phyloP scores from a whole-genome alignment of 2,888 invertebrate species.

The Pseudococcus jackbeardsleyi region DNA sequence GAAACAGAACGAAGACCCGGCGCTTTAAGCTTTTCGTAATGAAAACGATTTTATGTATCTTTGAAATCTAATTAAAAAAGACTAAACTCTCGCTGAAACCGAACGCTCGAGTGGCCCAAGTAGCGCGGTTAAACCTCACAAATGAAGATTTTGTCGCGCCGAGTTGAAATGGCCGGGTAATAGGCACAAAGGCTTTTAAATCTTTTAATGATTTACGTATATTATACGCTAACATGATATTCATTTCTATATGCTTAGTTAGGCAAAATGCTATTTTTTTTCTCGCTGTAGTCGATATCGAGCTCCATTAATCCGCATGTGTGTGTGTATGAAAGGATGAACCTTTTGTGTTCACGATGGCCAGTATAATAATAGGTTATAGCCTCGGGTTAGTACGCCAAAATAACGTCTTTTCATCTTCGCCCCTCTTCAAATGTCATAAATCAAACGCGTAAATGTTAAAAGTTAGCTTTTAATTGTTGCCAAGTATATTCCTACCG shows the following conservation, averaged over 20 bases:
- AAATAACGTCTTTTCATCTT: constrained; percentile 48
- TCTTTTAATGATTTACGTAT: constrained; percentile 32
- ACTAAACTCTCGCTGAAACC: constrained; percentile 11
- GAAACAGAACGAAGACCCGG: constrained; percentile 36
- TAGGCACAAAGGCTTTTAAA: constrained; percentile 23
- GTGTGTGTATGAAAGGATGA: neutral
- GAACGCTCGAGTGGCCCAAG: constrained; percentile 2
- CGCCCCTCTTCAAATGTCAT: constrained; percentile 26
- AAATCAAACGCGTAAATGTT: constrained; percentile 48
- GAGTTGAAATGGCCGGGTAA: neutral
- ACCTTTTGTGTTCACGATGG: neutral
- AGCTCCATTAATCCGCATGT: constrained; percentile 33
- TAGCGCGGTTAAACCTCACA: neutral
- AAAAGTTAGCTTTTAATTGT: constrained; percentile 52
- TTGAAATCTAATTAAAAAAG: constrained; percentile 53
- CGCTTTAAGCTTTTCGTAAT: constrained; percentile 33
- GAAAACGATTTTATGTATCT: constrained; percentile 50
- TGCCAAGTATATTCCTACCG: constrained; percentile 20
- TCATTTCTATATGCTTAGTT: constrained; percentile 21
- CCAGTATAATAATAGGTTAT: constrained; percentile 46
- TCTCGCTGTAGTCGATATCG: constrained; percentile 6
- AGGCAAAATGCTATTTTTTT: constrained; percentile 9
- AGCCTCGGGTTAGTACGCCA: constrained; percentile 31
- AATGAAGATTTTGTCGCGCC: constrained; percentile 14
- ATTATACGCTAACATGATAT: constrained; percentile 24